Base-by-base conservation (phyloP, 2,888 invertebrate species). In the Torymus auratus region DNA sequence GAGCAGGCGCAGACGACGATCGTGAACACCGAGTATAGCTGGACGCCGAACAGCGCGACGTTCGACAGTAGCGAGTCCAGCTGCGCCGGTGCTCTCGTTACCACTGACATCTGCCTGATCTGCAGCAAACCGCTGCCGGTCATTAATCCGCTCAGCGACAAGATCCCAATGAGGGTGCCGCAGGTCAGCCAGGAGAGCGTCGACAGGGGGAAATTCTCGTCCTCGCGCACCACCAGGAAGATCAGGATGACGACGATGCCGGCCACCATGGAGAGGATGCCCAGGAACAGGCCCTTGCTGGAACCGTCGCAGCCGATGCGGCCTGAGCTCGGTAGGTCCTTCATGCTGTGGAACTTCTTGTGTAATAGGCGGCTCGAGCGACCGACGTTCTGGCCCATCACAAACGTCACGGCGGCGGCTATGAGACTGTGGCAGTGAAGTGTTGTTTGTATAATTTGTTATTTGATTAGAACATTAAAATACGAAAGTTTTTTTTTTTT, bases 381-480 rank as follows among this genome's bases (percentile, higher is more conserved):
- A 1, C 92, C 92, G 1, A 92, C 92, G 83, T 92, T 92, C 79
- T 91, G 91, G 82, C 93, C 93, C 91, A 93, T 92, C 56, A 93
- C 91, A 85, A 92, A 93, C 0, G 92, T 92, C 74, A 93, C 92
- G 0, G 92, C 92, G 1, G 93, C 93, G 0, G 93, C 93, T 69
- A 93, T 92, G 77, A 93, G 84, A 81, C 92, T 92, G 88, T 52
- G 88, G 85, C 78, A 65, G n/a, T 61, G 7, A 13, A 7, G 2
- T 12, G 60, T 4, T 2, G 5, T 58, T 70, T 28, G 15, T 41
- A 58, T 28, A 41, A 0, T n/a, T 13, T 62, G 2, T 23, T 69
- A 10, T 20, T 20, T 20, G 1, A 20, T 20, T 20, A 20, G 20
- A 20, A 1, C n/a, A n/a, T 20, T 2, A 20, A 20, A 20, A 20